Conservation (phyloP, 2,113 vertebrate genomes). For the Ctenodactylus gundi region DNA sequence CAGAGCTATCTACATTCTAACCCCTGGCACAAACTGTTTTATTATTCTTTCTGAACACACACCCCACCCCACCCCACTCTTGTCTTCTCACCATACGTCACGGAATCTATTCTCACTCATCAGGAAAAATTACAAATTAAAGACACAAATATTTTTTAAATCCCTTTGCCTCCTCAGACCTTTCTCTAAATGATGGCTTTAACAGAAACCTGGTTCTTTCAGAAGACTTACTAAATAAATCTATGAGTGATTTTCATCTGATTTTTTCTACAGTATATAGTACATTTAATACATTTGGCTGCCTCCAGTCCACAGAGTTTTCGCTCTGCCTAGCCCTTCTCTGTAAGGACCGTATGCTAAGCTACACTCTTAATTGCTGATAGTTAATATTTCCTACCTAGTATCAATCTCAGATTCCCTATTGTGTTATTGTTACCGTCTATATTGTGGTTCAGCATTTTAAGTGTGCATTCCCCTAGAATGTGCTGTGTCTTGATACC, state of each 20-base stretch:
- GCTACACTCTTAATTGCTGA: background rate
- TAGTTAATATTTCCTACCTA: background rate
- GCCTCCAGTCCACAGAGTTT: background rate
- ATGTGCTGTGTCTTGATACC: no score
- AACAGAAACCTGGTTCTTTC: background rate
- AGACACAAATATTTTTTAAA: no score
- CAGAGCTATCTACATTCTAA: no score
- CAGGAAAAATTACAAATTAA: background rate
- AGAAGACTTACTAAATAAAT: background rate
- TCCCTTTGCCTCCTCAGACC: background rate
- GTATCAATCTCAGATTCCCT: background rate
- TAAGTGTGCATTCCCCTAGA: background rate
- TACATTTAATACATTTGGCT: background rate
- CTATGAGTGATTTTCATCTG: background rate
- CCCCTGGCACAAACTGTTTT: background rate
- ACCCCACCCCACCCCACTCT: background rate
- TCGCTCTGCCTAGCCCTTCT: background rate
- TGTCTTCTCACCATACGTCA: no score
- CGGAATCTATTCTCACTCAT: background rate
- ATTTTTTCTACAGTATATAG: no score
- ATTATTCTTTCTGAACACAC: background rate
- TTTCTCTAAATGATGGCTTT: background rate
- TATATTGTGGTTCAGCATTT: background rate
- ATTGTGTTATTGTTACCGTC: background rate
- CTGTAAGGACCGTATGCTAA: background rate